These are phyloP conservation scores for Mimachlamys varia DNA, from an alignment of 2,888 invertebrate genomes.

Conservation along the genomic window DNA sequence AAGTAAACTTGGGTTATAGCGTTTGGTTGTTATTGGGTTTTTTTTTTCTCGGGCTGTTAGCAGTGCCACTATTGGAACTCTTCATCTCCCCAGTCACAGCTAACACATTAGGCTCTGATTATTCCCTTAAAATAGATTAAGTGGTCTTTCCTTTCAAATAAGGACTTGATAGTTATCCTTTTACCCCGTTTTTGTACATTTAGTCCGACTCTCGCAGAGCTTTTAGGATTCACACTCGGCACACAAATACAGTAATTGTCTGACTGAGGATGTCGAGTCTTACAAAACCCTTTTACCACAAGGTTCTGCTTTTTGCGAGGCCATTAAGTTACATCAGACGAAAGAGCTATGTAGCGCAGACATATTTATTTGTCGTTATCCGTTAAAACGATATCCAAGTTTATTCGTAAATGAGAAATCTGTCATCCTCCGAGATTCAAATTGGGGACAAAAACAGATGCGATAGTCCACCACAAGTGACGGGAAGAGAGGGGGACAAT, in stretches of 20 bases:
- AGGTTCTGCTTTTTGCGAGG: slow-evolving; percentile 29
- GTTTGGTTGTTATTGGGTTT: background rate
- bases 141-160: slow-evolving; percentile 29
- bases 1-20: background rate
- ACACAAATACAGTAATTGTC: slow-evolving; percentile 29
- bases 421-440: slow-evolving; percentile 29
- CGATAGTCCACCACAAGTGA: slow-evolving; percentile 21
- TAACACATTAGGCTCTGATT: background rate
- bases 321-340: slow-evolving; percentile 24
- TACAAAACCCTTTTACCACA: background rate
- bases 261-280: background rate
- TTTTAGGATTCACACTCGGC: background rate
- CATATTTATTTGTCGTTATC: slow-evolving; percentile 29
- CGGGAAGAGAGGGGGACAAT: background rate
- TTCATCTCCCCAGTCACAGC: background rate
- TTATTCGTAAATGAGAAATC: slow-evolving; percentile 28
- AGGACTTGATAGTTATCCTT: slow-evolving; percentile 29
- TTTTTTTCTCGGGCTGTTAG: background rate
- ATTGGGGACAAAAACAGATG: slow-evolving; percentile 29
- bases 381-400: slow-evolving; percentile 29
- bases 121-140: slow-evolving; percentile 29
- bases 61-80: background rate
- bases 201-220: background rate
- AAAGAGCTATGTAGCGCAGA: slow-evolving; percentile 23
- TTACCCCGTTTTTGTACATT: background rate